A percentile compares a stretch with the other conserved stretches of the same genome.
phyloP scores from a whole-genome alignment of 2,797 vertebrate species.

The Mergus octosetaceus region DNA sequence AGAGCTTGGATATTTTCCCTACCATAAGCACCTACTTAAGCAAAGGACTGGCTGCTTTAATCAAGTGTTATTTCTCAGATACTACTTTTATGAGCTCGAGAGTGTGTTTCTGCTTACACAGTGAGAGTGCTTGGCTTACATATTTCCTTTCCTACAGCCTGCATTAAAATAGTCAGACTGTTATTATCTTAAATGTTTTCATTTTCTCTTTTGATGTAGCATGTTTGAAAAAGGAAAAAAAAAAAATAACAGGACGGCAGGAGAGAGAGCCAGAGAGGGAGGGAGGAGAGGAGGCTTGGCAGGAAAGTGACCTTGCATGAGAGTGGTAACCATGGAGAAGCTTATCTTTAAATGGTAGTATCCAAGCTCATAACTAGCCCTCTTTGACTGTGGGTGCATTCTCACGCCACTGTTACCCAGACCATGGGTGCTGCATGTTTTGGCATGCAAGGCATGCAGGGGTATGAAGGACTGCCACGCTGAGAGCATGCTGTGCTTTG shows the following conservation, averaged over 20 bases:
- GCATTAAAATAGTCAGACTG: conserved; percentile 65
- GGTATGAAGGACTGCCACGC: conserved; percentile 21
- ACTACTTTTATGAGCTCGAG: conserved; percentile 36
- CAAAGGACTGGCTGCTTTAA: conserved; percentile 63
- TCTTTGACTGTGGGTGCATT: background rate
- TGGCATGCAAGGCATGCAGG: conserved; percentile 22
- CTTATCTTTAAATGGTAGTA: conserved; percentile 59
- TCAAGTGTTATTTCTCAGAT: conserved; percentile 65
- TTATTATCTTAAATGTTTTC: conserved; percentile 63
- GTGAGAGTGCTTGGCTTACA: conserved; percentile 43
- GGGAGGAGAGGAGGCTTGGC: conserved; percentile 31
- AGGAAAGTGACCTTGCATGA: conserved; percentile 38
- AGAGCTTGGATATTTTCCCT: conserved; percentile 47
- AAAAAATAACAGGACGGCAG: background rate
- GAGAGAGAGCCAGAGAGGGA: background rate
- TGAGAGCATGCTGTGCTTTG: background rate
- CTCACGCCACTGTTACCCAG: background rate
- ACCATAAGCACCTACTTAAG: conserved; percentile 59
- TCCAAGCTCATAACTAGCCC: conserved; percentile 34
- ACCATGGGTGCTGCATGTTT: background rate
- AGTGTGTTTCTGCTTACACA: conserved; percentile 44
- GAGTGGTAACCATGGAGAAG: conserved; percentile 61
- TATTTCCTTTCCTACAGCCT: conserved; percentile 49
- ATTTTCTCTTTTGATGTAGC: conserved; percentile 71
- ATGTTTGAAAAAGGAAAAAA: background rate